Conservation (phyloP, 2,888 invertebrate species). For the Cephus runcator region DNA sequence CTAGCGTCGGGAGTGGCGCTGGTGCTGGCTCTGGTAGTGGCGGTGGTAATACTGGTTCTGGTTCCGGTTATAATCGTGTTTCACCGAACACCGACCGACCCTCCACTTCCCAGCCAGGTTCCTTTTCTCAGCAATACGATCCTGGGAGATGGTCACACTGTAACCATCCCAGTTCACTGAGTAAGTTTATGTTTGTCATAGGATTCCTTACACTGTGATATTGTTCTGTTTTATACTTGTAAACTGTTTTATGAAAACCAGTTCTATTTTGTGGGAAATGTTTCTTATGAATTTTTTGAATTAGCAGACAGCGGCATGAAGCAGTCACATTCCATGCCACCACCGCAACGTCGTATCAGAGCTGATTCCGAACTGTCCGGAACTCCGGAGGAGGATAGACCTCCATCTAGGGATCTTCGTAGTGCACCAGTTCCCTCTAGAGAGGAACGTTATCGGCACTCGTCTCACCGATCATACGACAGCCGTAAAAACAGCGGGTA, state of each 20-base stretch:
- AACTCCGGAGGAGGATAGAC: conserved; percentile 56
- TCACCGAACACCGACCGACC: conserved; percentile 57
- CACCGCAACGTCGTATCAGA: conserved; percentile 51
- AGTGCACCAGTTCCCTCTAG: conserved; percentile 34
- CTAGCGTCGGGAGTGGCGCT: conserved; percentile 42
- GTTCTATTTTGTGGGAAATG: neutral
- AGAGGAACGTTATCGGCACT: conserved; percentile 57
- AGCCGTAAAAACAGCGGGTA: conserved; percentile 47
- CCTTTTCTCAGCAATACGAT: conserved; percentile 60
- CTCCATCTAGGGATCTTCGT: conserved; percentile 54
- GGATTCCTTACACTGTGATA: neutral
- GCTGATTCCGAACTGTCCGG: conserved; percentile 58
- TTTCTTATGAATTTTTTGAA: conserved; percentile 11
- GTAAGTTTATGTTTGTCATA: conserved; percentile 36
- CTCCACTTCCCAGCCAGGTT: conserved; percentile 42
- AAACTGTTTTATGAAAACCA: neutral
- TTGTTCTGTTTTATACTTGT: neutral
- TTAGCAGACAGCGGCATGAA: conserved; percentile 48
- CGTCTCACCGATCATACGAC: conserved; percentile 51
- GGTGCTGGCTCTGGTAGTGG: conserved; percentile 54
- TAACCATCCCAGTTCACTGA: conserved; percentile 50
- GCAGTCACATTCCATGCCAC: conserved; percentile 46
- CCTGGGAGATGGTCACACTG: conserved; percentile 57
- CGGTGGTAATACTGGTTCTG: neutral
- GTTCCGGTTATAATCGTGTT: conserved; percentile 49